Base-by-base conservation (phyloP, 2,113 vertebrate species). In the Enhydra lutris region DNA sequence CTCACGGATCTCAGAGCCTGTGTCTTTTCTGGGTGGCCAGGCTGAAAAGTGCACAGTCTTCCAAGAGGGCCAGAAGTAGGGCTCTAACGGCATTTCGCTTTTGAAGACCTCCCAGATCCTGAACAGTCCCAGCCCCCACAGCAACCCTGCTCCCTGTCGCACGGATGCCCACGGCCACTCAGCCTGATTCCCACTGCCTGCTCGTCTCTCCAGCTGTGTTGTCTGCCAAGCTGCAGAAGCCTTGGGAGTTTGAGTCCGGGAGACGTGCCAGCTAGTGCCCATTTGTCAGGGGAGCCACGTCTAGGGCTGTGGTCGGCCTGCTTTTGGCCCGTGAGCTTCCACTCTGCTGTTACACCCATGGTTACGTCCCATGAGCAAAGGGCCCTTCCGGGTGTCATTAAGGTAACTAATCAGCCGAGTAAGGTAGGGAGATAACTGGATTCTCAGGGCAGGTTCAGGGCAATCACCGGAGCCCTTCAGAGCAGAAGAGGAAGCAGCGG, bases 111-210 rank as follows among this genome's bases (percentile, higher is more conserved):
- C 34, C 34, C 20, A 4, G 12, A 4, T 74, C 47, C 29, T 69
- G 4, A 55, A 91, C 34, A 69, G 3, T 1, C 23, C 52, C 59
- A 67, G 63, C 6, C 14, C 63, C 63, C 14, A 34, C 63, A 7
- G 31, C 63, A 34, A 1, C 63, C 14, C 14, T 17, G 31, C 63
- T 34, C 63, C 31, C 63, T 67, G 45, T 47, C 31, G 17, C 20
- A 15, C 26, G 10, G 59, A n/a, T 1, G 4, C 42, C 61, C 2
- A 0, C 1, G 7, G 29, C 23, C 14, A 24, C 23, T 13, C 34
- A n/a, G 57, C 67, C 20, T 29, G 39, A 42, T 21, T 2, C 63
- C 55, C 3, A 2, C 6, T 18, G 5, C n/a, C 59, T 42, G 78
- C 50, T 9, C 4, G 4, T 47, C 69, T 86, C 69, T 71, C n/a